Percentiles rank a stretch among this genome's conserved stretches.
These are phyloP conservation scores for Phengaris alcon DNA, from an alignment of 2,888 invertebrate genomes.

Conservation along the genomic window DNA sequence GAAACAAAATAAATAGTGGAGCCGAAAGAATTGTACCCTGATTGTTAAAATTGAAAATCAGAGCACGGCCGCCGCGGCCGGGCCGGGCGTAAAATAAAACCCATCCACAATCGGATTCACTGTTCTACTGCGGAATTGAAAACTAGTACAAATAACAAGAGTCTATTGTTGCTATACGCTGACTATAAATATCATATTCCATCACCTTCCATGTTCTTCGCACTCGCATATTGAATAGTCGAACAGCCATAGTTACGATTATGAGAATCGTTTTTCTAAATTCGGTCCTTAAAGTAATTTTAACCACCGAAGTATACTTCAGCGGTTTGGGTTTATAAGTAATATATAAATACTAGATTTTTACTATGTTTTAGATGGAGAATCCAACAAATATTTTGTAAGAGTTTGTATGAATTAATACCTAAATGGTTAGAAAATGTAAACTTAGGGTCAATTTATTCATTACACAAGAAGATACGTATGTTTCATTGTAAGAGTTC, in stretches of 20 bases:
- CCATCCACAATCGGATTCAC: constrained; percentile 28
- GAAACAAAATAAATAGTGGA: constrained; percentile 22
- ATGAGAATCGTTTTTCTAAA: no score
- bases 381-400: background rate
- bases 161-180: constrained; percentile 26
- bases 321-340: background rate
- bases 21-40: constrained; percentile 26
- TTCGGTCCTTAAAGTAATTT: background rate
- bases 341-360: background rate
- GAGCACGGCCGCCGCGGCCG: constrained; percentile 27
- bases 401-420: background rate
- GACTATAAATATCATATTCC: constrained; percentile 30
- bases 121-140: constrained; percentile 33
- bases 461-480: no score
- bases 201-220: background rate
- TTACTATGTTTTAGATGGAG: background rate
- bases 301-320: background rate
- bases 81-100: constrained; percentile 28
- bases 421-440: background rate
- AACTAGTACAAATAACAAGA: constrained; percentile 32
- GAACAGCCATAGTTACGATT: background rate
- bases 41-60: constrained; percentile 32
- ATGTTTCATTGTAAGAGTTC: no score
- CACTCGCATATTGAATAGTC: background rate
- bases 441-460: no score